phyloP scores from a whole-genome alignment of 2,888 invertebrate genomes.

The Rambutsinella grinnellia region DNA sequence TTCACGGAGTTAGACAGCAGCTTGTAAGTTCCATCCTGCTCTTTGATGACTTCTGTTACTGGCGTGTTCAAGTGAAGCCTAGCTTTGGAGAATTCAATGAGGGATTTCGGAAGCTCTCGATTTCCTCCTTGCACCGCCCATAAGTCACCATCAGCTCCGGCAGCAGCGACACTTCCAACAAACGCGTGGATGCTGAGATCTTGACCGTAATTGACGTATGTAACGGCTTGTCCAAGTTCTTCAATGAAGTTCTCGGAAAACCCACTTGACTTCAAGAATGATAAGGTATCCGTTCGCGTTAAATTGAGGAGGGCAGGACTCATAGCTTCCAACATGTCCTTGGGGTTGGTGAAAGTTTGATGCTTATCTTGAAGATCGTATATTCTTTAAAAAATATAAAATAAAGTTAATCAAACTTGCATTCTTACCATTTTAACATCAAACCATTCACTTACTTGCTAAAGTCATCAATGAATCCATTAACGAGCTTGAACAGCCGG shows the following conservation, averaged over 20 bases:
- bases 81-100: slow-evolving; percentile 70
- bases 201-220: slow-evolving; percentile 76
- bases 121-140: slow-evolving; percentile 77
- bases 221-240: slow-evolving; percentile 73
- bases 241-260: slow-evolving; percentile 72
- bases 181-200: slow-evolving; percentile 72
- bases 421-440: too few species aligned
- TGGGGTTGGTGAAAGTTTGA: slow-evolving; percentile 71
- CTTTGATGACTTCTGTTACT: slow-evolving; percentile 65
- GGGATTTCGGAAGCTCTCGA: slow-evolving; percentile 70
- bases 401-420: too few species aligned
- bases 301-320: slow-evolving; percentile 71
- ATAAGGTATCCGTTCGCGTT: slow-evolving; percentile 69
- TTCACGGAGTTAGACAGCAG: slow-evolving; percentile 11
- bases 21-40: slow-evolving; percentile 67
- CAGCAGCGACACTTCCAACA: slow-evolving; percentile 73
- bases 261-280: slow-evolving; percentile 70
- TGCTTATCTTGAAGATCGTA: slow-evolving; percentile 73
- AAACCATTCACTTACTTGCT: slow-evolving; percentile 68
- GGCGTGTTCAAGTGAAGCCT: slow-evolving; percentile 66
- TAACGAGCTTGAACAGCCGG: slow-evolving; percentile 70
- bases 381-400: slow-evolving; percentile 71
- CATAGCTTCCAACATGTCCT: slow-evolving; percentile 73
- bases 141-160: slow-evolving; percentile 72
- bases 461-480: slow-evolving; percentile 69